Evolutionary conservation across 2,113 vertebrate species (phyloP), one percentile per base, ranked within the genome.

Genomic region (Odontophorus gujanensis): DNA sequence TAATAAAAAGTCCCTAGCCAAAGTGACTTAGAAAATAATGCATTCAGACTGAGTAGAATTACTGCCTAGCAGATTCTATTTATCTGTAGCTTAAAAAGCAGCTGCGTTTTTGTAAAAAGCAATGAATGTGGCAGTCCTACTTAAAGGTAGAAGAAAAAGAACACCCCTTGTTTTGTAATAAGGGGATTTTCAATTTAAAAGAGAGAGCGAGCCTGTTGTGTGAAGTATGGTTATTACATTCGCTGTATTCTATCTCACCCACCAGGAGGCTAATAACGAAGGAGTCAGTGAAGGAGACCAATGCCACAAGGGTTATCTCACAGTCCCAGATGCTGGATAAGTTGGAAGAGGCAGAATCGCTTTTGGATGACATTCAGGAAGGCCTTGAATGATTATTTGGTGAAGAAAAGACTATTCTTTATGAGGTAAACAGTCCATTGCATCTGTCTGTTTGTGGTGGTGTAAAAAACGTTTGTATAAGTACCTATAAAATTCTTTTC

Each of bases 111-210:
- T 98, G 96, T 98, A 97, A 98, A 98, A 98, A 95, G 97, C 97
- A 96, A 97, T 98, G 97, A 98, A 98, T 98, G 97, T 98, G 97
- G 97, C 97, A 97, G 97, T 97, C 95, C 96, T 98, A 97, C 97
- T 98, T 98, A 98, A 98, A 98, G 97, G 97, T 98, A 92, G 96
- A 97, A 97, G 97, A 97, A 96, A 98, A 98, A 98, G 97, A 97
- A 97, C 97, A 98, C 97, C 97, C 97, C 97, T 98, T 98, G 98
- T 98, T 98, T 98, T 98, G 98, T 98, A 98, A 98, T 98, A 98
- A 98, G 97, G 97, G 97, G 97, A 98, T 98, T 98, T 98, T 98
- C 98, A 98, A 98, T 98, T 98, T 98, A 97, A 98, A 98, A 97
- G 97, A 95, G 95, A 95, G 97, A 97, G 95, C 3, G 85, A 96